Evolutionary conservation across 2,797 vertebrate species (phyloP), one percentile per base, ranked within the genome.

Genomic region (Pseudochirops corinnae): DNA sequence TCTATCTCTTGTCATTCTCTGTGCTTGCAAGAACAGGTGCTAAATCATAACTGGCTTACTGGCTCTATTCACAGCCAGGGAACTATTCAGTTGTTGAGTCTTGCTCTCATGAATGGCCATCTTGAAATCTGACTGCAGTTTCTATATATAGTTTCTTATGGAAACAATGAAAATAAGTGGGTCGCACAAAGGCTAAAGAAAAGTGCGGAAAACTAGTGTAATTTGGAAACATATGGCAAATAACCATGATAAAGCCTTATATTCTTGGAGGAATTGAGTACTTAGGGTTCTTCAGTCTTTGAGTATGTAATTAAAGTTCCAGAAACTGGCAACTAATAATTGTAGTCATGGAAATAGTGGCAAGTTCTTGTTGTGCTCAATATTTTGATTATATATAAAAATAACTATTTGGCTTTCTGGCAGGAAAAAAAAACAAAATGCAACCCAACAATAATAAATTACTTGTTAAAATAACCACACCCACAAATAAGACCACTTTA

Each of bases 171-270:
- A 93, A 91, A 82, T 56, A 60, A 96, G 1, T 93, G 91, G 28
- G 93, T 92, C 58, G 91, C 9, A 56, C 60, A 94, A 92, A 96
- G 87, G 56, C 67, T 97, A 96, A 90, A 92, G 60, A 82, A 55
- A 90, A n/a, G 91, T 92, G 56, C 12, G 60, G 74, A 94, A 82
- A 95, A 95, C 92, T 57, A 93, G 91, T 24, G 56, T 55, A 95
- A 58, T 90, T 96, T 96, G 46, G 82, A 91, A 94, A 90, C 55
- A 90, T 53, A 52, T n/a, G 11, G 67, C 90, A 92, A 6, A 13
- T 91, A 93, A 94, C 10, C 94, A 28, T 31, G 46, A 93, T 82
- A 55, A 57, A 96, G 87, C n/a, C 92, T 10, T 5, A 58, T 5
- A 33, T 92, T 4, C 55, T 95, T 55, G 0, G 87, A 46, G 93